Percentiles rank a stretch among this genome's conserved stretches.
These are phyloP conservation scores for Lontra canadensis DNA, from an alignment of 2,113 vertebrate genomes.

Conservation along the genomic window DNA sequence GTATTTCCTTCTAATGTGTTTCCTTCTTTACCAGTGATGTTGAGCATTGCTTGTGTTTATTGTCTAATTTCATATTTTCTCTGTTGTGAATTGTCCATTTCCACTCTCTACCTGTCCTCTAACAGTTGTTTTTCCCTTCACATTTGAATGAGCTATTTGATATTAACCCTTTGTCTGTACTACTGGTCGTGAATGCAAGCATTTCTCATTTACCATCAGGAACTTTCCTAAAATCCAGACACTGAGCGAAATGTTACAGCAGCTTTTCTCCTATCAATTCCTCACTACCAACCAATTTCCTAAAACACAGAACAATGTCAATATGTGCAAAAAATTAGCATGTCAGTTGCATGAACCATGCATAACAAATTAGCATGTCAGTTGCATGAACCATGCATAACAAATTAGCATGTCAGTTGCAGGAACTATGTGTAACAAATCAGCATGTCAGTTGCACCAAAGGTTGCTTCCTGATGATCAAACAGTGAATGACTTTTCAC, in stretches of 20 bases:
- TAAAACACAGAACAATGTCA: not conserved
- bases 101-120: not conserved
- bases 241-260: not conserved
- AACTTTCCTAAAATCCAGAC: not conserved
- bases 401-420: not conserved
- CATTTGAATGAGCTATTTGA: not conserved
- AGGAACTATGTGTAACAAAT: not conserved
- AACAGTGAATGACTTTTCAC: not conserved
- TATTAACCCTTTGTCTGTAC: not conserved
- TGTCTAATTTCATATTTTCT: not conserved
- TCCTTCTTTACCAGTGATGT: not conserved
- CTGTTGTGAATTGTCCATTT: not conserved
- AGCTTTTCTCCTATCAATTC: not conserved
- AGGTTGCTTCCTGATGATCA: not conserved
- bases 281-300: not conserved
- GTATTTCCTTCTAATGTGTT: not conserved
- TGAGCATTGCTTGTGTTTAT: not conserved
- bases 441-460: not conserved
- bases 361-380: not conserved
- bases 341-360: no score
- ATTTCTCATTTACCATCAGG: not conserved
- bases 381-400: not conserved
- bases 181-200: not conserved
- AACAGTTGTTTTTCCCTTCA: not conserved
- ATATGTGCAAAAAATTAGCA: not conserved